A percentile compares a stretch with the other conserved stretches of the same genome.
Conservation (phyloP, 2,113 vertebrate species). For the Scalopus aquaticus region DNA sequence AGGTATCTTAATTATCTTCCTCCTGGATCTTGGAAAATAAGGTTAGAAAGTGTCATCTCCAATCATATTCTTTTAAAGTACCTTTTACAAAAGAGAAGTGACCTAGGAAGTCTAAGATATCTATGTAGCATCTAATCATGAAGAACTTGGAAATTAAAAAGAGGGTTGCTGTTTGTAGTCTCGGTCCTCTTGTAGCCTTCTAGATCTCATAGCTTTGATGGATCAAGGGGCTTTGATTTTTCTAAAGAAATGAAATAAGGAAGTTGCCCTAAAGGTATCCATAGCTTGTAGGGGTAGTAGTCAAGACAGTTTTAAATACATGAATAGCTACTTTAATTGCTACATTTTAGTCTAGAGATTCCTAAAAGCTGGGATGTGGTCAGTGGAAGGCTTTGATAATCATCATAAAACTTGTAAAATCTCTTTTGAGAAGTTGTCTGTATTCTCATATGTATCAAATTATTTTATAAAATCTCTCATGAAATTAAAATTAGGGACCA, state of each 20-base stretch:
- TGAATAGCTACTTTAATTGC: background rate
- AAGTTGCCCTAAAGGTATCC: background rate
- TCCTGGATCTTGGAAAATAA: background rate
- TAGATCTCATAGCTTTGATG: background rate
- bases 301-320: background rate
- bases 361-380: background rate
- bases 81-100: background rate
- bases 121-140: background rate
- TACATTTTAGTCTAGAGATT: background rate
- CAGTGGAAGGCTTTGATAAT: background rate
- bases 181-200: background rate
- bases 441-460: background rate
- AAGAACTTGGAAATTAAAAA: background rate
- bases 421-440: background rate
- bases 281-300: background rate
- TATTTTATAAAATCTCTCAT: background rate
- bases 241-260: background rate
- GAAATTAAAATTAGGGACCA: background rate
- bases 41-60: background rate
- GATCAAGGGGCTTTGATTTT: background rate
- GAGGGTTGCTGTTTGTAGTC: background rate
- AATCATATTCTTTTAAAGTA: background rate
- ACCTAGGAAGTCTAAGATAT: background rate
- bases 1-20: background rate
- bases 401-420: background rate